phyloP scores from a whole-genome alignment of 2,888 invertebrate genomes.

The Ligdia adustata region DNA sequence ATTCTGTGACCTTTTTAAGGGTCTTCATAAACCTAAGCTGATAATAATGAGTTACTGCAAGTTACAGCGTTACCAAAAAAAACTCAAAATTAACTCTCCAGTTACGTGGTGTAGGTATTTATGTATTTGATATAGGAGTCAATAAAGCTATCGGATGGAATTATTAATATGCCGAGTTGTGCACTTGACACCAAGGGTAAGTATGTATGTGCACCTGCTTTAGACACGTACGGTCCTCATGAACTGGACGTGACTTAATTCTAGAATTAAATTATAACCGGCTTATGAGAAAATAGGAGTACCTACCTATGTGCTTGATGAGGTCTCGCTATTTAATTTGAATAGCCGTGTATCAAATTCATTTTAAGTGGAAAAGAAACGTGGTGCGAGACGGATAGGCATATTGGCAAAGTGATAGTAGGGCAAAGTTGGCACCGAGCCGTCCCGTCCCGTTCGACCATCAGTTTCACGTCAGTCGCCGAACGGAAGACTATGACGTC shows the following conservation, averaged over 20 bases:
- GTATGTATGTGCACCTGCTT: slow-evolving; percentile 54
- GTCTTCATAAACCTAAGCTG: not conserved
- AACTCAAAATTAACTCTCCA: no score
- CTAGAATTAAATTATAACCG: slow-evolving; percentile 48
- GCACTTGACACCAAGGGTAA: slow-evolving; percentile 30
- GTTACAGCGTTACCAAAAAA: not conserved
- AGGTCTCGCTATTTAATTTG: slow-evolving; percentile 8
- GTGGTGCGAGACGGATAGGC: slow-evolving; percentile 23
- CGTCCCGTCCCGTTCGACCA: slow-evolving; percentile 18
- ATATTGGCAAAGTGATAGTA: slow-evolving; percentile 71
- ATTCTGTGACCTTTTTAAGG: slow-evolving; percentile 2
- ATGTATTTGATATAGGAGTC: no score
- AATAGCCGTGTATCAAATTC: slow-evolving; percentile 17
- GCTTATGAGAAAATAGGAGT: slow-evolving; percentile 7
- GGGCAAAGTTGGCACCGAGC: slow-evolving; percentile 50
- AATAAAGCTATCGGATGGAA: slow-evolving; percentile 5
- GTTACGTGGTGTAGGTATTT: no score
- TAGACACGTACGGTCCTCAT: slow-evolving; percentile 44
- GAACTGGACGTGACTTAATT: slow-evolving; percentile 50
- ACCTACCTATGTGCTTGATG: not conserved
- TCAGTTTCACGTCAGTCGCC: slow-evolving; percentile 15
- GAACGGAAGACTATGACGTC: slow-evolving; percentile 46
- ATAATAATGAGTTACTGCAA: not conserved
- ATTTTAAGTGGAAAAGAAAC: slow-evolving; percentile 17
- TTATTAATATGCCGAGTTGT: slow-evolving; percentile 19